Conservation (phyloP, 1,140 invertebrate genomes). For the Philaenus spumarius region DNA sequence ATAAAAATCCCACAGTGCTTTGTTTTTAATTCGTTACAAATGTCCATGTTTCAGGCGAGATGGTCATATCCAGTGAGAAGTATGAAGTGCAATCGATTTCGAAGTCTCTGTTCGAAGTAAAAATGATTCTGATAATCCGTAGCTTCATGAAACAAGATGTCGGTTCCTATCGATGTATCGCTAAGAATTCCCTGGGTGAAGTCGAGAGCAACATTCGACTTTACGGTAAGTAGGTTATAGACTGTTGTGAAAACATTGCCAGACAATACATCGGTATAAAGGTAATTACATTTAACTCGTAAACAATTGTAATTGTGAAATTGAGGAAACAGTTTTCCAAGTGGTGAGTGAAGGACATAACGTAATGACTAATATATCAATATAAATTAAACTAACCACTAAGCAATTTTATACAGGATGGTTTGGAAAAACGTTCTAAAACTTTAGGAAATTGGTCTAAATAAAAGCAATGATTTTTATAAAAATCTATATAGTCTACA, state of each 20-base stretch:
- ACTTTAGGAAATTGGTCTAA: not conserved
- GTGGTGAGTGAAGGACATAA: not conserved
- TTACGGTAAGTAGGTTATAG: conserved; percentile 62
- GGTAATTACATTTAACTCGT: not conserved
- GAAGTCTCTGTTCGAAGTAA: conserved; percentile 72
- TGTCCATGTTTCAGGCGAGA: conserved; percentile 60
- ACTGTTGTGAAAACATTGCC: not conserved
- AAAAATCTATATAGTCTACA: too few species aligned
- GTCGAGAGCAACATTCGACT: conserved; percentile 82
- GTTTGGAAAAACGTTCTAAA: not conserved
- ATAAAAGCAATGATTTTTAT: too few species aligned
- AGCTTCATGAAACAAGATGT: conserved; percentile 70
- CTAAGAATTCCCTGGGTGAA: conserved; percentile 85
- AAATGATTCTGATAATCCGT: conserved; percentile 74
- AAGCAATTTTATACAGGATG: not conserved
- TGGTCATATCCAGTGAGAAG: conserved; percentile 73
- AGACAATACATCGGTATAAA: too few species aligned
- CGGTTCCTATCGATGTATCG: conserved; percentile 80
- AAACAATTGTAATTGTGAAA: not conserved
- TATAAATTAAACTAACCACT: not conserved
- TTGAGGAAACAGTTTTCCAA: not conserved
- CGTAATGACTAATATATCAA: not conserved
- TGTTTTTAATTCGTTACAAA: too few species aligned
- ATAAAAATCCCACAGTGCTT: too few species aligned
- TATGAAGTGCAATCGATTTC: conserved; percentile 67